Evolutionary conservation across 2,113 vertebrate genomes (phyloP), one percentile per base, ranked within the genome.

Genomic region (Laterallus jamaicensis): DNA sequence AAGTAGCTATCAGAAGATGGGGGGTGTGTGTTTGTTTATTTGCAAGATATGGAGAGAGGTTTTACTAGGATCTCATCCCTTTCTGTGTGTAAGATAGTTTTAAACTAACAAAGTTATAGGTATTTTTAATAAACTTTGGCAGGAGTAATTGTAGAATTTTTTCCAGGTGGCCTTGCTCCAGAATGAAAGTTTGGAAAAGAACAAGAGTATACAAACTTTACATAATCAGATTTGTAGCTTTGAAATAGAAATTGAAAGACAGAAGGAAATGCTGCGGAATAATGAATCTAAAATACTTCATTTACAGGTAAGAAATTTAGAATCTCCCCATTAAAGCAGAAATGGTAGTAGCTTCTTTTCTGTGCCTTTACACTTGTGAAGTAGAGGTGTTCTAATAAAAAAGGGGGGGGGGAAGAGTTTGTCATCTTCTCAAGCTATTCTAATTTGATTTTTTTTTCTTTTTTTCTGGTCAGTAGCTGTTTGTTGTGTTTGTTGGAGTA

Each of bases 221-320:
- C 98, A 98, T 96, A 98, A 98, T 83, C 98, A 98, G 94, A 98
- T 98, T 91, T 98, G 98, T 77, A 98, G 97, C 97, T 98, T 98
- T 83, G 98, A 98, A 88, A 98, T 98, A 75, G 98, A 98, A 90
- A 98, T 98, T 28, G 98, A 98, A 96, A 98, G 98, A 86, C 98
- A 98, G 64, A 98, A 98, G 97, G 98, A 98, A 80, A 98, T 98
- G 97, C 97, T 98, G 62, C 97, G 98, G 77, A 98, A 98, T 91
- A 98, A 98, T 80, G 98, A 98, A 89, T 97, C 98, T 95, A 98
- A 98, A 93, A 98, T 98, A 82, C 98, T 98, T 77, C 98, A 98
- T 49, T 95, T 98, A 88, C 98, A 98, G 98, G 98, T 98, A 95
- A 98, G 96, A 88, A 63, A 67, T 89, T 86, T 2, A 56, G 90